A percentile compares a stretch with the other conserved stretches of the same genome.
These are phyloP conservation scores for Axea sp. DNA, from an alignment of 2,888 invertebrate genomes.

Conservation along the genomic window DNA sequence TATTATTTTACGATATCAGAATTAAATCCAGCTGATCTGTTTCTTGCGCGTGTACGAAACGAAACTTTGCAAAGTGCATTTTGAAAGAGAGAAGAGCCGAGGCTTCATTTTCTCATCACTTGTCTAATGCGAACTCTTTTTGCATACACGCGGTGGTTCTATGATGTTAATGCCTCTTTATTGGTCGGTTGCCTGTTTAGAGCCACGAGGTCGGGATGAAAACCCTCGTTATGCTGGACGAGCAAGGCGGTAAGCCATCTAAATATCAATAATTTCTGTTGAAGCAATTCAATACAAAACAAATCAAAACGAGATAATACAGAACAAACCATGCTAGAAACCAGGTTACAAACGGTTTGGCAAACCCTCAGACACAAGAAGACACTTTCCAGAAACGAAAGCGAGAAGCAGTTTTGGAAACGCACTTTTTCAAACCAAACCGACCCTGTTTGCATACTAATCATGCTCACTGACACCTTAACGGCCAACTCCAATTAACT, in stretches of 20 bases:
- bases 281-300: slow-evolving; percentile 37
- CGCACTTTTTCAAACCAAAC: slow-evolving; percentile 2
- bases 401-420: background rate
- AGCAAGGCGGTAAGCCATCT: slow-evolving; percentile 98
- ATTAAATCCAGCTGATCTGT: no score
- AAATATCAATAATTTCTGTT: slow-evolving; percentile 68
- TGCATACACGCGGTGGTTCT: slow-evolving; percentile 65
- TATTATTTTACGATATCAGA: no score
- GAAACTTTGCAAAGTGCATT: background rate
- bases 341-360: background rate
- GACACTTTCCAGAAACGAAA: background rate
- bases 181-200: slow-evolving; percentile 87
- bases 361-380: background rate
- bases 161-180: slow-evolving; percentile 75
- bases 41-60: slow-evolving; percentile 7
- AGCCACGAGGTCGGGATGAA: slow-evolving; percentile 99
- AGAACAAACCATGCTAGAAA: slow-evolving; percentile 2
- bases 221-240: slow-evolving; percentile 99
- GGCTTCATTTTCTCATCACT: slow-evolving; percentile 33
- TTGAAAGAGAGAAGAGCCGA: background rate
- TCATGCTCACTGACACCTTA: slow-evolving; percentile 71
- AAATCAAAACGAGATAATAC: slow-evolving; percentile 3
- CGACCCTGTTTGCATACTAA: slow-evolving; percentile 60
- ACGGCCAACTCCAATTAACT: slow-evolving; percentile 65
- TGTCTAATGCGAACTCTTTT: slow-evolving; percentile 49